These are phyloP conservation scores for Aphidoletes aphidimyza DNA, from an alignment of 2,888 invertebrate genomes.

Conservation along the genomic window DNA sequence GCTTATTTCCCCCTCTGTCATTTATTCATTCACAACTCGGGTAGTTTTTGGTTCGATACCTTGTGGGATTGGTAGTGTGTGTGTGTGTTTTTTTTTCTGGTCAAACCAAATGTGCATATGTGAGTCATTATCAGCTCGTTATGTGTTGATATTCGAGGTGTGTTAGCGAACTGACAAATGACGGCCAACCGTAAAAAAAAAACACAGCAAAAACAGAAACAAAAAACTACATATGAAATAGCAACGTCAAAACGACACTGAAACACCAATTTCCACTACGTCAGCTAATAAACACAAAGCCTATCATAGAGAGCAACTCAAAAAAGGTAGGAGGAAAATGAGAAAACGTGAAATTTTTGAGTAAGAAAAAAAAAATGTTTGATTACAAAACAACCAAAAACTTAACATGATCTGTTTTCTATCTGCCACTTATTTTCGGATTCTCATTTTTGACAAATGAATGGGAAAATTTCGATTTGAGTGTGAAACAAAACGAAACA, in stretches of 20 bases:
- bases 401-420: not conserved
- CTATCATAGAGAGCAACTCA: not conserved
- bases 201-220: too few relatives aligned
- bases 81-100: too few relatives aligned
- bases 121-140: slow-evolving; percentile 44
- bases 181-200: not conserved
- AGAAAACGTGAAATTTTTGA: not conserved
- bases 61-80: not conserved
- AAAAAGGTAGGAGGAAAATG: not conserved
- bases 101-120: slow-evolving; percentile 47
- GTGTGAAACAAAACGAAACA: too few relatives aligned
- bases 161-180: slow-evolving; percentile 8
- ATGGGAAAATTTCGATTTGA: not conserved
- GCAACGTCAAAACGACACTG: not conserved
- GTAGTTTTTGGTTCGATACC: not conserved
- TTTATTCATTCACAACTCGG: not conserved
- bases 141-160: not conserved
- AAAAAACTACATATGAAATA: too few relatives aligned
- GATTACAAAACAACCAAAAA: not conserved
- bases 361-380: not conserved
- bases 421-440: not conserved
- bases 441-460: not conserved
- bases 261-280: not conserved
- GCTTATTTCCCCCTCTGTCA: not conserved
- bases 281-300: slow-evolving; percentile 11